These are phyloP conservation scores for Epizoanthus scotinus DNA, from an alignment of 92 coral and sea anemone genomes.

Conservation along the genomic window DNA sequence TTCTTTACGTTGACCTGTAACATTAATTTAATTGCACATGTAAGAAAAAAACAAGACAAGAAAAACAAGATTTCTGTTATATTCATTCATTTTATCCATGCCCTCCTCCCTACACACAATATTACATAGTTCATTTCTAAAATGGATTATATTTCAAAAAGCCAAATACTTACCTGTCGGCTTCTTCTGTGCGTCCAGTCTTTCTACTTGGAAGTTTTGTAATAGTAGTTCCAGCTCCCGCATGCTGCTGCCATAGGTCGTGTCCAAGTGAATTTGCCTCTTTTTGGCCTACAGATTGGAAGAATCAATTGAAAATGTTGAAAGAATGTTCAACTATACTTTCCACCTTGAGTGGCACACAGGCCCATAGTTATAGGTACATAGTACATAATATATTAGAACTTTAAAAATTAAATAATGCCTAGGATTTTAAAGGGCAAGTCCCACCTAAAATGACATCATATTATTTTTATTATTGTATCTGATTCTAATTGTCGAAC, in stretches of 20 bases:
- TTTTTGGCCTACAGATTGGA: constrained; percentile 79
- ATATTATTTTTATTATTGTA: no score
- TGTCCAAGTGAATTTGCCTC: constrained; percentile 89
- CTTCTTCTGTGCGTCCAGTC: constrained; percentile 63
- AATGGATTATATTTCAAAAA: background rate
- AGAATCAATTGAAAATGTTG: background rate
- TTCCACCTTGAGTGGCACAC: background rate
- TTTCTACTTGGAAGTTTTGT: constrained; percentile 84
- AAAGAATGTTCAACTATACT: background rate
- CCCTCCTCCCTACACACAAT: no score
- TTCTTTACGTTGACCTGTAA: constrained; percentile 70
- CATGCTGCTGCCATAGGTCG: constrained; percentile 87
- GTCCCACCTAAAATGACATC: no score
- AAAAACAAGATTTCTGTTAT: no score
- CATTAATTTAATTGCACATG: background rate
- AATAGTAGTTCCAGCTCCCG: constrained; percentile 83
- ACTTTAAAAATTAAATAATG: no score
- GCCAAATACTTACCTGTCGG: constrained; percentile 1
- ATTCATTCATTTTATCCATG: no score
- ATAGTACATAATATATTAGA: no score
- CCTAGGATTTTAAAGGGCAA: no score
- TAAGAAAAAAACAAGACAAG: no score
- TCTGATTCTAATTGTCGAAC: no score
- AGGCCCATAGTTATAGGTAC: no score
- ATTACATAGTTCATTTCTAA: background rate